Conservation (phyloP, 2,888 invertebrate genomes). For the Standfussiana lucernea region DNA sequence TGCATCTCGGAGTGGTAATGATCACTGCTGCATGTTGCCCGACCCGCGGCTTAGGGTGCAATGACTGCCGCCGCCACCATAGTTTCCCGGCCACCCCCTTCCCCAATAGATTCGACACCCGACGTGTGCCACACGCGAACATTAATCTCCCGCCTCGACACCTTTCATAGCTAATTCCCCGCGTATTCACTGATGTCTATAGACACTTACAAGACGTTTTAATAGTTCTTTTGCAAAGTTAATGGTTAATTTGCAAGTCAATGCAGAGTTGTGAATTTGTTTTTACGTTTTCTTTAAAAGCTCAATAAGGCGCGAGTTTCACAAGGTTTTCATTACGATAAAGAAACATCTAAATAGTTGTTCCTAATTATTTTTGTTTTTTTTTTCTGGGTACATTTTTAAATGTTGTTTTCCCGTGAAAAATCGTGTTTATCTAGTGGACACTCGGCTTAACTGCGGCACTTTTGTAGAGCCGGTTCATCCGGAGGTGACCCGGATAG, state of each 20-base stretch:
- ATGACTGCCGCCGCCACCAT: constrained; percentile 86
- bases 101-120: constrained; percentile 85
- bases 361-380: not conserved
- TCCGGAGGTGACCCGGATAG: constrained; percentile 88
- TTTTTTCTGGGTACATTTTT: not conserved
- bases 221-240: constrained; percentile 69
- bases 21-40: constrained; percentile 80
- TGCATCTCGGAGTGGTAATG: constrained; percentile 76
- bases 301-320: constrained; percentile 4
- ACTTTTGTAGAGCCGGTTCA: constrained; percentile 59
- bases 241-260: constrained; percentile 57
- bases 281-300: constrained; percentile 29
- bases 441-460: constrained; percentile 67
- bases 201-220: constrained; percentile 72
- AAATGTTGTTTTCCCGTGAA: constrained; percentile 3
- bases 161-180: constrained; percentile 79
- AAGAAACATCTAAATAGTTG: not conserved
- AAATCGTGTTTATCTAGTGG: constrained; percentile 61
- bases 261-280: constrained; percentile 38
- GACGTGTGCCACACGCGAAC: constrained; percentile 85
- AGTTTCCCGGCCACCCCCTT: constrained; percentile 74
- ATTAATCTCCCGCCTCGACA: constrained; percentile 85
- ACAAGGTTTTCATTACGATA: constrained; percentile 15
- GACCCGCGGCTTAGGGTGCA: constrained; percentile 85
- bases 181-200: constrained; percentile 74